Conservation (phyloP, 2,797 vertebrate genomes). For the Bovichtus diacanthus region DNA sequence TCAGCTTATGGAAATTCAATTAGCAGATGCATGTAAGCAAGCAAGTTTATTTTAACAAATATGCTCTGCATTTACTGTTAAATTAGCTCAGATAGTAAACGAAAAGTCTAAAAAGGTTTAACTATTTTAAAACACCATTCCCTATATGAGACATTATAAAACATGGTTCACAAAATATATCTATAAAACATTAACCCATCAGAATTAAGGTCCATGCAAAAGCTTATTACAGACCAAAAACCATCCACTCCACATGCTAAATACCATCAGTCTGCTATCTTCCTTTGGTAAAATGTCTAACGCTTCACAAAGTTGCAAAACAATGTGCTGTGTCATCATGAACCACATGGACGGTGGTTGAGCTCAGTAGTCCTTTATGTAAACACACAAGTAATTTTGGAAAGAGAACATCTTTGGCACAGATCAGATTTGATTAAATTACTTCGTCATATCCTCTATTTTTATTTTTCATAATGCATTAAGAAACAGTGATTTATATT, state of each 20-base stretch:
- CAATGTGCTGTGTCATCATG: constrained; percentile 17
- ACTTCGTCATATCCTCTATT: not conserved
- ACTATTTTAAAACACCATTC: constrained; percentile 39
- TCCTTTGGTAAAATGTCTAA: constrained; percentile 9
- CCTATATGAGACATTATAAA: constrained; percentile 61
- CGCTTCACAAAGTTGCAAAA: constrained; percentile 16
- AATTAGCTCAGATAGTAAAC: constrained; percentile 35
- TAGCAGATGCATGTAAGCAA: constrained; percentile 46
- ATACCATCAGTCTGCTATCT: constrained; percentile 22
- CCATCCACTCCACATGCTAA: constrained; percentile 33
- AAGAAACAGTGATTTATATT: constrained; percentile 30
- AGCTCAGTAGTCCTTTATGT: constrained; percentile 41
- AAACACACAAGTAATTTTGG: constrained; percentile 40
- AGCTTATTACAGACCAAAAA: constrained; percentile 46
- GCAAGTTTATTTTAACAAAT: constrained; percentile 46
- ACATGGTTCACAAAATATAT: constrained; percentile 59
- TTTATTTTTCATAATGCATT: not conserved
- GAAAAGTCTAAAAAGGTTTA: constrained; percentile 15
- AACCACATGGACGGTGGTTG: not conserved
- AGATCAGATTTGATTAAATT: not conserved
- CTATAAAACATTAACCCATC: constrained; percentile 46
- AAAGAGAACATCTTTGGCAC: constrained; percentile 36
- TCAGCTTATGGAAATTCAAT: constrained; percentile 64
- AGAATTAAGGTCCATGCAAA: constrained; percentile 58
- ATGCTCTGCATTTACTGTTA: constrained; percentile 27